These are phyloP conservation scores for Galerucella pusilla DNA, from an alignment of 2,888 invertebrate species.

Conservation along the genomic window DNA sequence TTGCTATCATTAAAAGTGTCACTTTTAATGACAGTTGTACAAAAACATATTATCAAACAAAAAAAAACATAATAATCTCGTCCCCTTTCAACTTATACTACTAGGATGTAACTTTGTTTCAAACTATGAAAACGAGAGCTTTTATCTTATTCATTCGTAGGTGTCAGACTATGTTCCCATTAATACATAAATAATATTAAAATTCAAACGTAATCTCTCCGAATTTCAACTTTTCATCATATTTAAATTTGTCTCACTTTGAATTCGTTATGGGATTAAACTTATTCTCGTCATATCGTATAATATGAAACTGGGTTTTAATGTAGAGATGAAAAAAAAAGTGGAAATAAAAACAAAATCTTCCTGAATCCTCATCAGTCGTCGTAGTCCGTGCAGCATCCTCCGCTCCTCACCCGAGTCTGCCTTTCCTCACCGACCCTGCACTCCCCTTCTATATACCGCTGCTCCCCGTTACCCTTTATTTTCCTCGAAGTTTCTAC, in stretches of 20 bases:
- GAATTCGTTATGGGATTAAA: conserved; percentile 18
- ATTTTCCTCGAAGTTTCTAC: conserved; percentile 47
- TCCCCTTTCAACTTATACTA: background rate
- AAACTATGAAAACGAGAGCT: background rate
- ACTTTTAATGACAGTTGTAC: too few relatives aligned
- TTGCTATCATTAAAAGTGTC: too few relatives aligned
- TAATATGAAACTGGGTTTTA: conserved; percentile 10
- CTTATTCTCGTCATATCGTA: background rate
- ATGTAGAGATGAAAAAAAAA: background rate
- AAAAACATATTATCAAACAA: background rate
- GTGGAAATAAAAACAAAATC: conserved; percentile 21
- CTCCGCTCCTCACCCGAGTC: conserved; percentile 40
- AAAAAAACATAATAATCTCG: background rate
- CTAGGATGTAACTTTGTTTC: background rate
- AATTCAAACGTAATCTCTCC: background rate
- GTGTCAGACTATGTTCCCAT: background rate
- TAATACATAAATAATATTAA: background rate
- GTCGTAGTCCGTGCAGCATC: conserved; percentile 37
- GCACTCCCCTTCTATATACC: conserved; percentile 13
- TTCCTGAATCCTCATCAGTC: conserved; percentile 27
- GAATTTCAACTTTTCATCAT: conserved; percentile 1
- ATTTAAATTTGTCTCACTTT: conserved; percentile 5
- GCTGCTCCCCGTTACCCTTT: conserved; percentile 43
- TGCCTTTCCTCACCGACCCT: conserved; percentile 31
- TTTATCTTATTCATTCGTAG: background rate